These are phyloP conservation scores for Urophycis tenuis DNA, from an alignment of 2,797 vertebrate species.

Conservation along the genomic window DNA sequence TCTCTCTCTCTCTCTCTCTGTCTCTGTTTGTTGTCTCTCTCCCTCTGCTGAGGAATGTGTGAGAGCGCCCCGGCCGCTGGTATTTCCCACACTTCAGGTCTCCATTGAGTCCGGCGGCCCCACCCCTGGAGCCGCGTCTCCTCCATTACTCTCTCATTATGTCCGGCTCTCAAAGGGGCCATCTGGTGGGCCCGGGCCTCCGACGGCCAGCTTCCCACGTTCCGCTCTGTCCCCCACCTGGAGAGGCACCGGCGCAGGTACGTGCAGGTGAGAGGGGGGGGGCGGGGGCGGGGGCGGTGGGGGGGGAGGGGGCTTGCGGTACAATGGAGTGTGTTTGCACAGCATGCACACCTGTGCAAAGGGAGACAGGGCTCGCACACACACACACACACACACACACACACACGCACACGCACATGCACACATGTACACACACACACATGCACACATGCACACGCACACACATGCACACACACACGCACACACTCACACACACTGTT, in stretches of 20 bases:
- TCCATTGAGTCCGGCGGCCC: slow-evolving; percentile 58
- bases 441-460: not conserved
- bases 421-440: no score
- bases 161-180: slow-evolving; percentile 56
- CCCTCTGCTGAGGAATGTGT: slow-evolving; percentile 59
- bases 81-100: slow-evolving; percentile 74
- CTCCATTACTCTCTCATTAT: slow-evolving; percentile 52
- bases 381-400: slow-evolving; percentile 14
- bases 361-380: not conserved
- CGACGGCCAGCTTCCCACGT: not conserved
- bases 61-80: slow-evolving; percentile 53
- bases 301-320: not conserved
- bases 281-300: not conserved
- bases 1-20: not conserved
- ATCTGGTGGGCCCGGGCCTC: slow-evolving; percentile 54
- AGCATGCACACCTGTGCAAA: not conserved
- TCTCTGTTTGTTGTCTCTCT: slow-evolving; percentile 5
- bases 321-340: slow-evolving; percentile 26
- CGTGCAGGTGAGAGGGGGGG: not conserved
- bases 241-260: not conserved
- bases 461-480: slow-evolving; percentile 9
- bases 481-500: no score
- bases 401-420: slow-evolving; percentile 23
- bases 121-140: slow-evolving; percentile 42
- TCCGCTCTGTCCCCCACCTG: not conserved